These are phyloP conservation scores for Clavelina lepadiformis DNA, from an alignment of 23 tunicate genomes.

Conservation along the genomic window DNA sequence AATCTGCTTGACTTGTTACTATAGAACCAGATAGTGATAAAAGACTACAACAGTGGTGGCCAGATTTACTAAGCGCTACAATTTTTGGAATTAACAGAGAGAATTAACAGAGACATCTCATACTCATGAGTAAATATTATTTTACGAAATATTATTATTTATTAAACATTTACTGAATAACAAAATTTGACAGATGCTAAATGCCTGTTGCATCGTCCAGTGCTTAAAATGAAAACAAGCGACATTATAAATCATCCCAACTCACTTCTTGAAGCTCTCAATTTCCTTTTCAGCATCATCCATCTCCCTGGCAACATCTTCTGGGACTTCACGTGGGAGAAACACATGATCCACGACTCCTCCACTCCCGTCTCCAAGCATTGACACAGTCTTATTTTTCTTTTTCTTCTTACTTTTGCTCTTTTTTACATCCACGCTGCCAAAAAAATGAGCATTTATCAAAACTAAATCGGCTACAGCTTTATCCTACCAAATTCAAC, in stretches of 20 bases:
- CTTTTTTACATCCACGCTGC: conserved; percentile 16
- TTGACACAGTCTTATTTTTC: conserved; percentile 19
- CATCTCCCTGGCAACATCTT: conserved; percentile 46
- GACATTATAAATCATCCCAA: background rate
- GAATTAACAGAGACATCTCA: too few species aligned
- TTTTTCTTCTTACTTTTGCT: conserved; percentile 31
- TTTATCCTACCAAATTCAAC: background rate
- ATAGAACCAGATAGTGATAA: too few species aligned
- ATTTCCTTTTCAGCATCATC: conserved; percentile 85
- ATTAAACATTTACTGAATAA: too few species aligned
- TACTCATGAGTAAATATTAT: too few species aligned
- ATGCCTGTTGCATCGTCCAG: too few species aligned
- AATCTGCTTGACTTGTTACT: too few species aligned
- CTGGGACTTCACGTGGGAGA: conserved; percentile 55
- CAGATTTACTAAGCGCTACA: too few species aligned
- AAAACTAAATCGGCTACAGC: background rate
- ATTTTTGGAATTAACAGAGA: too few species aligned
- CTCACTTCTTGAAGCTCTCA: conserved; percentile 75
- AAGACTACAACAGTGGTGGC: too few species aligned
- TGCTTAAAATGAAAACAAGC: too few species aligned
- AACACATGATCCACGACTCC: conserved; percentile 63
- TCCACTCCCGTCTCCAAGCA: conserved; percentile 3
- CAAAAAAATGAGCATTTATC: background rate
- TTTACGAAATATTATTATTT: too few species aligned
- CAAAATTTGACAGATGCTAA: too few species aligned